phyloP scores from a whole-genome alignment of 2,888 invertebrate genomes.

The Cephus sareptanus region DNA sequence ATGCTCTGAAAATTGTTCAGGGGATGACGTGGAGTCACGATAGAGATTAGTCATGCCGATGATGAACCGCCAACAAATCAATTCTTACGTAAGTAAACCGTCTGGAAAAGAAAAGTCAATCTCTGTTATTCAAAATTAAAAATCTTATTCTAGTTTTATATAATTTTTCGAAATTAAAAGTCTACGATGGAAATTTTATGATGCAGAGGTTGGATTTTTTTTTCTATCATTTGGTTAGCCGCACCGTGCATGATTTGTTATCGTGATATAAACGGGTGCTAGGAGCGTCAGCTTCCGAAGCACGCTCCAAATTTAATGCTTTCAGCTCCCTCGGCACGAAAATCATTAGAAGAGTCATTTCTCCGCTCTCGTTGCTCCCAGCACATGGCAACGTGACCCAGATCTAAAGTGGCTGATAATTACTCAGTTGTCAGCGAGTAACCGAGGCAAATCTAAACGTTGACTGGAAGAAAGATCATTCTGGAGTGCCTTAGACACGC shows the following conservation, averaged over 20 bases:
- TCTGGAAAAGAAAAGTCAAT: not conserved
- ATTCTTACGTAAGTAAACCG: not conserved
- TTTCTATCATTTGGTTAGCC: not conserved
- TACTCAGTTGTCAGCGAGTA: constrained; percentile 43
- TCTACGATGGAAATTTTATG: not conserved
- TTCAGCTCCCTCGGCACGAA: constrained; percentile 33
- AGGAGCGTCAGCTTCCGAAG: constrained; percentile 2
- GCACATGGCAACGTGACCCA: constrained; percentile 47
- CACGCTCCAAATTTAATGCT: constrained; percentile 14
- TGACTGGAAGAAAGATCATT: constrained; percentile 21
- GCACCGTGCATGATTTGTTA: not conserved
- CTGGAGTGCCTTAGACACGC: constrained; percentile 25
- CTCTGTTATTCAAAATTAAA: not conserved
- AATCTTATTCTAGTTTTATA: not conserved
- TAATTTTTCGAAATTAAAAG: not conserved
- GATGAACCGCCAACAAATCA: not conserved
- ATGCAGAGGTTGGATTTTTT: not conserved
- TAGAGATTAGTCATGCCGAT: not conserved
- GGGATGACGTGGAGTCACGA: not conserved
- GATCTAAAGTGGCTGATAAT: constrained; percentile 55
- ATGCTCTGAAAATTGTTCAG: not conserved
- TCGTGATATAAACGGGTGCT: not conserved
- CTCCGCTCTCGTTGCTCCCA: constrained; percentile 23
- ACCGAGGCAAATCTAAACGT: constrained; percentile 33
- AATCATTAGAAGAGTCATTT: constrained; percentile 25